Base-by-base conservation (phyloP, 35 echinoderm and acorn worm genomes). In the Ophioderma brevispina region DNA sequence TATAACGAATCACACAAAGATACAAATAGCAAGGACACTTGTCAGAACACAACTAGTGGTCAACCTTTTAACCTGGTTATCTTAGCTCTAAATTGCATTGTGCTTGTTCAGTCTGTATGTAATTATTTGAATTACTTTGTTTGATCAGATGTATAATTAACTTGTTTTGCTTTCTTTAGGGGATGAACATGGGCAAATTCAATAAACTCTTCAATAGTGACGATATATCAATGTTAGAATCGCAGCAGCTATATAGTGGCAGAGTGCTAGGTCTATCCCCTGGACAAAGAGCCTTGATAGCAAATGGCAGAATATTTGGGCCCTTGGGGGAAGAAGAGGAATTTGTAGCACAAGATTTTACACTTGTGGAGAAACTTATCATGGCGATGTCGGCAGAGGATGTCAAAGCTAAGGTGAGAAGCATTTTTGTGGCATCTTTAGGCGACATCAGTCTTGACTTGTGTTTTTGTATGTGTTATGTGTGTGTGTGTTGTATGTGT, bases 241-340 rank as follows among this genome's bases (percentile, higher is more conserved):
- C 85, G 8, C 91, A 99, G 17, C 87, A 87, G 19, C 59, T 41
- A 18, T 99, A 93, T 43, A 55, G 85, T 49, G 46, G 52, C 11
- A 89, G 87, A 36, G 89, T 93, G 4, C 78, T 99, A 23, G 76
- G 85, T 28, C 18, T 95, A 41, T 31, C 42, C 35, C 87, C 75
- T 80, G 97, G 97, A 49, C 77, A 95, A 59, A 90, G 93, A 34
- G 93, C 94, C 38, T 32, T 99, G 15, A 43, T 99, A 11, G 91
- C 85, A 14, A 99, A 95, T 86, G 97, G 97, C 52, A 99, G 90
- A 91, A 94, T 99, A 79, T 95, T 95, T 93, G 97, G 97, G 37
- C 97, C 97, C 25, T 84, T 99, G n/a, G 76, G 37, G 13, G 42
- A 90, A 19, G 93, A 89, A 13, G 97, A 99, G 77, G 38, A 83